phyloP scores from a whole-genome alignment of 2,888 invertebrate species.

The Dynastes hyllus region DNA sequence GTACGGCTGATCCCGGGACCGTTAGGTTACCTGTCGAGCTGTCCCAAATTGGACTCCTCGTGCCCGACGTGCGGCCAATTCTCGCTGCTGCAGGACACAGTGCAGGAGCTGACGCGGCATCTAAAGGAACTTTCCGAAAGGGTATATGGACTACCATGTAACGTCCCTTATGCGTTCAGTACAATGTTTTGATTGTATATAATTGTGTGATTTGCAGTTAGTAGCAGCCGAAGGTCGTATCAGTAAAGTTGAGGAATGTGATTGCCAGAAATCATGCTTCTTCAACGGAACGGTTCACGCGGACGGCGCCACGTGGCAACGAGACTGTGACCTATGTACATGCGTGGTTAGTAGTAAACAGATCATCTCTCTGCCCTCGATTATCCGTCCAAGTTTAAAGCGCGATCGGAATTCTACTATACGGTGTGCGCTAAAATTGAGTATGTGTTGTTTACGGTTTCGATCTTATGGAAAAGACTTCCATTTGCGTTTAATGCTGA shows the following conservation, averaged over 20 bases:
- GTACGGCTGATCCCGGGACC: constrained; percentile 89
- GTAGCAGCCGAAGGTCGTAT: constrained; percentile 86
- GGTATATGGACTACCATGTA: constrained; percentile 78
- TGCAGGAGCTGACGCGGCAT: constrained; percentile 85
- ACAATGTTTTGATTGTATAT: constrained; percentile 68
- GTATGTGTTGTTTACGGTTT: constrained; percentile 9
- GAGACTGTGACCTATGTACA: constrained; percentile 90
- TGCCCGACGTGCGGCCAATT: constrained; percentile 95
- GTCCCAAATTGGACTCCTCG: constrained; percentile 88
- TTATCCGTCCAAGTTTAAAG: constrained; percentile 1
- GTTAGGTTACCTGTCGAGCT: constrained; percentile 90
- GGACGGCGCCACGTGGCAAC: constrained; percentile 90
- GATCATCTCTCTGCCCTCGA: constrained; percentile 2
- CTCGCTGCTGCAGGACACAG: constrained; percentile 86
- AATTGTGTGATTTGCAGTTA: constrained; percentile 76
- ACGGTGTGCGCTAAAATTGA: constrained; percentile 1
- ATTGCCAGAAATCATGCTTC: constrained; percentile 91
- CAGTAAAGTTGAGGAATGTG: constrained; percentile 88
- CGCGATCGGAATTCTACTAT: neutral
- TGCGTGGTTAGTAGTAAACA: constrained; percentile 80
- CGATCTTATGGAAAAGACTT: constrained; percentile 11
- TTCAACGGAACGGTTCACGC: constrained; percentile 86
- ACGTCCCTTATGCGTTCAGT: constrained; percentile 69
- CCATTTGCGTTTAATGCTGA: too few relatives aligned
- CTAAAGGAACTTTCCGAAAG: constrained; percentile 88